Evolutionary conservation across 2,888 invertebrate species (phyloP).

Genomic region (Zootermopsis nevadensis): DNA sequence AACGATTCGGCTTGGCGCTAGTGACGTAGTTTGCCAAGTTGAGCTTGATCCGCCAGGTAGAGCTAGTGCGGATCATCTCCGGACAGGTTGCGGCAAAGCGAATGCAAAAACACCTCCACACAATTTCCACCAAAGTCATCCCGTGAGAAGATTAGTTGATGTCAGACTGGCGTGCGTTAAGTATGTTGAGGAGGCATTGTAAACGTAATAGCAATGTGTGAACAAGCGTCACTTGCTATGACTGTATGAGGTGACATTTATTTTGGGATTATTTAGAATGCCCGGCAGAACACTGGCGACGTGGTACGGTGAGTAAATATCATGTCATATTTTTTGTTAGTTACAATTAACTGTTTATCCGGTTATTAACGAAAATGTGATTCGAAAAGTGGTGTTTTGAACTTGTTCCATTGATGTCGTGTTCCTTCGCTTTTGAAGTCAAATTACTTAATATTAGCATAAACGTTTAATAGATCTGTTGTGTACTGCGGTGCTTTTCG

Average conservation of each 20-base stretch:
- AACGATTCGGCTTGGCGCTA: slow-evolving; percentile 27
- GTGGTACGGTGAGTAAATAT: slow-evolving; percentile 50
- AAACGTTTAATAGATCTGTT: neutral
- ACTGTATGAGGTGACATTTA: slow-evolving; percentile 35
- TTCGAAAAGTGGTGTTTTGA: neutral
- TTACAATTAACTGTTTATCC: neutral
- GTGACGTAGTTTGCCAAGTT: slow-evolving; percentile 19
- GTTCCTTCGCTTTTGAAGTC: neutral
- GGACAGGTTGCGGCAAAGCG: slow-evolving; percentile 40
- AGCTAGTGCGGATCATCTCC: slow-evolving; percentile 26
- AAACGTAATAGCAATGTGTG: neutral
- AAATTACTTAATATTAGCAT: neutral
- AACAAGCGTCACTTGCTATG: neutral
- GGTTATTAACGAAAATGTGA: neutral
- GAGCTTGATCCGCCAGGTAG: slow-evolving; percentile 27
- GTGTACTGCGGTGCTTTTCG: neutral
- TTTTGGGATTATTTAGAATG: slow-evolving; percentile 48
- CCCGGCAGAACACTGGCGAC: slow-evolving; percentile 52
- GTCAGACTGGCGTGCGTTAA: neutral
- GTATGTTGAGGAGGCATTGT: neutral
- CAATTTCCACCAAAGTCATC: slow-evolving; percentile 7
- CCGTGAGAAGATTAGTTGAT: neutral
- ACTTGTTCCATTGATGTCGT: neutral
- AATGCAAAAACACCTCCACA: slow-evolving; percentile 28
- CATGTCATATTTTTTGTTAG: slow-evolving; percentile 9